A percentile compares a stretch with the other conserved stretches of the same genome.
Evolutionary conservation across 2,888 invertebrate genomes (phyloP).

Genomic region (Caenorhabditis becei): DNA sequence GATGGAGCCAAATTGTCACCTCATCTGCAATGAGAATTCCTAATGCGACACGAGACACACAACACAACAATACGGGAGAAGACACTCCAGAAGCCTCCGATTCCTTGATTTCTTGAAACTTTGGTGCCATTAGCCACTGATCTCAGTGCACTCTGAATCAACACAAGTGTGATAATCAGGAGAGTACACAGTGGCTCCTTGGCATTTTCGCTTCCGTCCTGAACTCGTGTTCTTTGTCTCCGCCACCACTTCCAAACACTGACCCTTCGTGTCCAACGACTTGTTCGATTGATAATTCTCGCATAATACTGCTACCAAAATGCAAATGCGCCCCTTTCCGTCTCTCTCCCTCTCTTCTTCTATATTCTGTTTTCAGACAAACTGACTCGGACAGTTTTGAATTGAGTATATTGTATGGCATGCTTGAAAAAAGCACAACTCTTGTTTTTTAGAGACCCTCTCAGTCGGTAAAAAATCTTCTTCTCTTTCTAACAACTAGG

Average conservation of each 20-base stretch:
- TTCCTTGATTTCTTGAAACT: not conserved
- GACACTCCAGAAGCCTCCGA: not conserved
- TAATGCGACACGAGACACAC: not conserved
- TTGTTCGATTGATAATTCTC: conserved; percentile 33
- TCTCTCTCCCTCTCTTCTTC: conserved; percentile 2
- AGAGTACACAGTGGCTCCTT: not conserved
- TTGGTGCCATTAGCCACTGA: not conserved
- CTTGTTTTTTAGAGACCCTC: conserved; percentile 65
- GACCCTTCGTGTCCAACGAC: not conserved
- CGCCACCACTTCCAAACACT: not conserved
- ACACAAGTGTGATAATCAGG: conserved; percentile 20
- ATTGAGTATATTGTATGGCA: conserved; percentile 58
- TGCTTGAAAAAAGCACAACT: conserved; percentile 71
- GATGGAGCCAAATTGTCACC: not conserved
- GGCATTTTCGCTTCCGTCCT: not conserved
- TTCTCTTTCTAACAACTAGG: not conserved
- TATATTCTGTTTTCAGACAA: conserved; percentile 23
- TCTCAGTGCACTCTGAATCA: not conserved
- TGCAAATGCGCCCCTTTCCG: conserved; percentile 32
- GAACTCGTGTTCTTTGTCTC: not conserved
- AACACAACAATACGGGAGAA: not conserved
- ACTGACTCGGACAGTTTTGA: conserved; percentile 10
- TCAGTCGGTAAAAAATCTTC: conserved; percentile 57
- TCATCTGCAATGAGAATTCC: not conserved
- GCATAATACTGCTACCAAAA: conserved; percentile 42